Percentiles rank a stretch among this genome's conserved stretches.
phyloP scores from a whole-genome alignment of 2,888 invertebrate species.

The Camptogramma bilineatum region DNA sequence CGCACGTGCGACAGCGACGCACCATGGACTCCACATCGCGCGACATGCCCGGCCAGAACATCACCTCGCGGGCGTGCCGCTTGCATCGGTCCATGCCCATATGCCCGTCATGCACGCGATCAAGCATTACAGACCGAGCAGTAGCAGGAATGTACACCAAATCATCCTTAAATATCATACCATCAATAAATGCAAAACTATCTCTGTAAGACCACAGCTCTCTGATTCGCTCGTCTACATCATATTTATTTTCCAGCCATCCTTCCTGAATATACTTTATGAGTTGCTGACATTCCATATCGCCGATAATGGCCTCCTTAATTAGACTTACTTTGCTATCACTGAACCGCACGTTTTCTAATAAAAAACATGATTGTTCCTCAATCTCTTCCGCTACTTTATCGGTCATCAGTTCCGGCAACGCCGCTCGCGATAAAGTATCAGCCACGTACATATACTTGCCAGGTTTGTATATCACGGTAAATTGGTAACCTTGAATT shows the following conservation, averaged over 20 bases:
- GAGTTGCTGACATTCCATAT: too few species aligned
- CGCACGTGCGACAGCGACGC: neutral
- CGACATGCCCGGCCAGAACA: slow-evolving; percentile 5
- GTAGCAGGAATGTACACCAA: neutral
- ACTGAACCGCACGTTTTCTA: too few species aligned
- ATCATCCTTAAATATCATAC: neutral
- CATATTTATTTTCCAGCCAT: too few species aligned
- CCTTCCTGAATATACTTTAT: too few species aligned
- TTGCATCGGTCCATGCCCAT: slow-evolving; percentile 1
- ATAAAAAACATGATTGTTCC: too few species aligned
- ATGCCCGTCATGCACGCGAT: neutral
- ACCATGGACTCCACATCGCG: neutral
- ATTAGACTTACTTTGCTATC: too few species aligned
- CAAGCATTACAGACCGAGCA: neutral
- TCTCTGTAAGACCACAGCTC: too few species aligned
- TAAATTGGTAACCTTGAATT: neutral
- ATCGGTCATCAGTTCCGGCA: neutral
- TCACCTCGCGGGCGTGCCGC: neutral
- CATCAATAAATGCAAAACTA: too few species aligned
- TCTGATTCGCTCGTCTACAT: too few species aligned
- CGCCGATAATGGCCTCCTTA: too few species aligned
- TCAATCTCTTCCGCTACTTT: neutral
- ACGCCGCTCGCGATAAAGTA: neutral
- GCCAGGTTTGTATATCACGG: neutral
- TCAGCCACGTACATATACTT: neutral